Conservation (phyloP, 2,797 vertebrate genomes). For the Lutjanus campechanus region DNA sequence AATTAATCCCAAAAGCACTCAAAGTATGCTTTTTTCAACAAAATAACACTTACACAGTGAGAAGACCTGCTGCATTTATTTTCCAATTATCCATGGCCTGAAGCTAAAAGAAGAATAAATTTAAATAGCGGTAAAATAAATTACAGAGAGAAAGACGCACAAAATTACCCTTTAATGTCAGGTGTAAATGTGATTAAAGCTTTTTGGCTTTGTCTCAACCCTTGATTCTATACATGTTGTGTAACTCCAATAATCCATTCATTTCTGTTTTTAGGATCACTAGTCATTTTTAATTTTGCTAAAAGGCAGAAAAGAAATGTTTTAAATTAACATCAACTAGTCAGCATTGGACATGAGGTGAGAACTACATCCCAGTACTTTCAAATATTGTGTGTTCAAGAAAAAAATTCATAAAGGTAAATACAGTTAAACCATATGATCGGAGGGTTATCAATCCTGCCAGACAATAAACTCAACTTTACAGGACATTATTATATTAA, state of each 20-base stretch:
- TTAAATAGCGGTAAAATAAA: neutral
- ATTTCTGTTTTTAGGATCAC: neutral
- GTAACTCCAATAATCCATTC: neutral
- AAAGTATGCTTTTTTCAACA: neutral
- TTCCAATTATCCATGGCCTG: neutral
- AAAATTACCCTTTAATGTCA: neutral
- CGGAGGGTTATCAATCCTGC: neutral
- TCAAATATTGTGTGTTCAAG: neutral
- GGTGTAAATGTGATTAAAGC: constrained; percentile 3
- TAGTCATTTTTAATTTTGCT: neutral
- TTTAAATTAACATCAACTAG: neutral
- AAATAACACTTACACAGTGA: neutral
- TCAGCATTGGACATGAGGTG: neutral
- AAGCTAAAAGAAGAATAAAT: neutral
- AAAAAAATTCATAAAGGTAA: neutral
- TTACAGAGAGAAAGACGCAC: neutral
- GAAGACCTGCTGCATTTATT: neutral
- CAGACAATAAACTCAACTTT: neutral
- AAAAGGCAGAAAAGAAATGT: neutral
- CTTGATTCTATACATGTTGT: neutral
- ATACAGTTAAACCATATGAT: neutral
- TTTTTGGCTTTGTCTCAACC: neutral
- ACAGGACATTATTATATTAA: neutral
- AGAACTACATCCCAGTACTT: neutral
- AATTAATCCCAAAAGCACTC: neutral